Conservation (phyloP, 1,140 invertebrate species). For the Tribolium madens region DNA sequence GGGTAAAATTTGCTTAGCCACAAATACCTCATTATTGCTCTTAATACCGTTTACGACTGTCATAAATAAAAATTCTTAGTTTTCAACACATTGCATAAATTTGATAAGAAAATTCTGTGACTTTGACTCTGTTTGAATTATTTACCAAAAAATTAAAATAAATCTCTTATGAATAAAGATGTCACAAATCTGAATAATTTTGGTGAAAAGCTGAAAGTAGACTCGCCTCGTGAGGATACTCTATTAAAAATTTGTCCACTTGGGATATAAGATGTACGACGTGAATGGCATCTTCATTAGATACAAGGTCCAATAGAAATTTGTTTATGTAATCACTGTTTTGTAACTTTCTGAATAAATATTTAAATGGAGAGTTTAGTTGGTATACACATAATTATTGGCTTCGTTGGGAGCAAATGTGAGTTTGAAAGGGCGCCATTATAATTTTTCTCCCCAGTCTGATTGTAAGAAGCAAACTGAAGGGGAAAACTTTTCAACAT, state of each 20-base stretch:
- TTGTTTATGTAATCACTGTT: slow-evolving; percentile 9
- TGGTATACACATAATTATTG: slow-evolving; percentile 10
- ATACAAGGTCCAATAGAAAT: slow-evolving; percentile 18
- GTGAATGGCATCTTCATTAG: slow-evolving; percentile 3
- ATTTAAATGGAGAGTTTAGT: slow-evolving; percentile 17
- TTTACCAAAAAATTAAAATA: too few relatives aligned
- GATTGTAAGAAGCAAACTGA: not conserved
- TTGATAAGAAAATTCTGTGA: too few relatives aligned
- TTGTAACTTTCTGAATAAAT: slow-evolving; percentile 26
- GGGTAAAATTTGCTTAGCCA: not conserved
- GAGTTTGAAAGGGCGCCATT: slow-evolving; percentile 11
- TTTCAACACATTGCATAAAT: not conserved
- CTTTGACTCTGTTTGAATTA: too few relatives aligned
- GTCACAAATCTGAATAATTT: not conserved
- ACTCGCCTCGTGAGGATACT: not conserved
- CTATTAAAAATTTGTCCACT: not conserved
- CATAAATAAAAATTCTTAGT: not conserved
- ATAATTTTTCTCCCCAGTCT: not conserved
- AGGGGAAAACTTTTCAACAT: slow-evolving; percentile 21
- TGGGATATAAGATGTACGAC: not conserved
- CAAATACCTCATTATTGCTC: not conserved
- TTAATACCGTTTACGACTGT: not conserved
- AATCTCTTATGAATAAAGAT: not conserved
- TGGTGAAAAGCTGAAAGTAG: not conserved
- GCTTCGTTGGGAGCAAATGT: not conserved